phyloP scores from a whole-genome alignment of 2,888 invertebrate species.

The Oxyteleia sp. region DNA sequence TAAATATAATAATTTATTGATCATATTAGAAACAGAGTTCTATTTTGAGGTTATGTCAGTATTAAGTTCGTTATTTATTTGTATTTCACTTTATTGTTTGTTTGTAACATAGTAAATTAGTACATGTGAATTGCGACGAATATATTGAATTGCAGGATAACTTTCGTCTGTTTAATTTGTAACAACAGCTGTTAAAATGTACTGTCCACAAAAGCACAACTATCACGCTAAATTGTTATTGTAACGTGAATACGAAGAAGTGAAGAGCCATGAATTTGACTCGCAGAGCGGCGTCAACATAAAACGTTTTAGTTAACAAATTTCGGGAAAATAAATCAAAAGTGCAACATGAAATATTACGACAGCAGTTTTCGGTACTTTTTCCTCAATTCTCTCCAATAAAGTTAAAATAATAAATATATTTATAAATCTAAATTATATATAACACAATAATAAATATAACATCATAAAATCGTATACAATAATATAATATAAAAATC shows the following conservation, averaged over 20 bases:
- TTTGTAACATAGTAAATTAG: conserved; percentile 11
- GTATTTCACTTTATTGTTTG: conserved; percentile 13
- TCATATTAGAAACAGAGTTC: too few relatives aligned
- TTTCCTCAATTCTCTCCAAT: background rate
- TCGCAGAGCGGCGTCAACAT: conserved; percentile 42
- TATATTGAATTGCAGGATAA: conserved; percentile 24
- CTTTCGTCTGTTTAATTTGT: conserved; percentile 41
- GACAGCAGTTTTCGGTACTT: conserved; percentile 10
- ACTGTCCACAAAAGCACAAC: conserved; percentile 37
- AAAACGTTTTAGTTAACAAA: conserved; percentile 43
- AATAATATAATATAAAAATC: too few relatives aligned
- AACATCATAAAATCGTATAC: too few relatives aligned
- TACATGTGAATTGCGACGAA: background rate
- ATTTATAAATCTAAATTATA: too few relatives aligned
- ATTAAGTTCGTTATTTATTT: too few relatives aligned
- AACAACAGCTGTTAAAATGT: conserved; percentile 44
- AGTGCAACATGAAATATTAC: conserved; percentile 16
- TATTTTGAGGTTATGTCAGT: too few relatives aligned
- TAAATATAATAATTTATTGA: too few relatives aligned
- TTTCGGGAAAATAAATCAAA: conserved; percentile 32
- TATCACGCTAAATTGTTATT: conserved; percentile 53
- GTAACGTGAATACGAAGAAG: conserved; percentile 44
- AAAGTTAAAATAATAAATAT: background rate
- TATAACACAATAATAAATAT: too few relatives aligned
- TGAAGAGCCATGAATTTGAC: conserved; percentile 45